Base-by-base conservation (phyloP, 2,113 vertebrate species). In the Osmerus mordax region DNA sequence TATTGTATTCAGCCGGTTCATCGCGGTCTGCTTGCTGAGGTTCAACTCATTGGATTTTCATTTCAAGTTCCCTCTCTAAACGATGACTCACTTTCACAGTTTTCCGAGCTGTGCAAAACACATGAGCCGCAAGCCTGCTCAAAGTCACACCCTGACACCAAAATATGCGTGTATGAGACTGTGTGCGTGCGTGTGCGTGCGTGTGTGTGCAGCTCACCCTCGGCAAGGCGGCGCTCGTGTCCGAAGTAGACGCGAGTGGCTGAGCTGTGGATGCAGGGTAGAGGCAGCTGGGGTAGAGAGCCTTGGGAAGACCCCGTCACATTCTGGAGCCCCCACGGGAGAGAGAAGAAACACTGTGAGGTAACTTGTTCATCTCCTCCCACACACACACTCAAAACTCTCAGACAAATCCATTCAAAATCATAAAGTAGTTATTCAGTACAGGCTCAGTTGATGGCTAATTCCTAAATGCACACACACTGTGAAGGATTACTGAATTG, bases 191-290 rank as follows among this genome's bases (percentile, higher is more conserved):
- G n/a, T n/a, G n/a, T n/a, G n/a, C n/a, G n/a, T 47, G 41, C 7
- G 41, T 47, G 41, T 47, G 41, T 47, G 41, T 41, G 16, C 55
- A 52, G 58, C 81, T 88, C 86, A 98, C 97, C 97, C 89, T 99
- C 94, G 68, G 97, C 94, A 51, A 95, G 96, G 80, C 95, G 91
- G 76, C 95, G 91, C 77, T 99, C 95, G 12, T 96, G 96, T 56
- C 97, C 97, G 55, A 99, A 98, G 90, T 98, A 99, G 72, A 99
- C 93, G 1, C 97, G 91, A 0, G 96, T 98, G 74, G 93, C 93
- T 67, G 94, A 90, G 79, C 93, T 95, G 78, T 95, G 93, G 87
- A 99, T 95, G 69, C 93, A 96, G 0, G 97, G 97, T 60, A 99
- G 92, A 51, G 97, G 97, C 83, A 99, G 94, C 79, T 96, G 94